Evolutionary conservation across 2,797 vertebrate genomes (phyloP).

Genomic region (Hafferia zeledoni): DNA sequence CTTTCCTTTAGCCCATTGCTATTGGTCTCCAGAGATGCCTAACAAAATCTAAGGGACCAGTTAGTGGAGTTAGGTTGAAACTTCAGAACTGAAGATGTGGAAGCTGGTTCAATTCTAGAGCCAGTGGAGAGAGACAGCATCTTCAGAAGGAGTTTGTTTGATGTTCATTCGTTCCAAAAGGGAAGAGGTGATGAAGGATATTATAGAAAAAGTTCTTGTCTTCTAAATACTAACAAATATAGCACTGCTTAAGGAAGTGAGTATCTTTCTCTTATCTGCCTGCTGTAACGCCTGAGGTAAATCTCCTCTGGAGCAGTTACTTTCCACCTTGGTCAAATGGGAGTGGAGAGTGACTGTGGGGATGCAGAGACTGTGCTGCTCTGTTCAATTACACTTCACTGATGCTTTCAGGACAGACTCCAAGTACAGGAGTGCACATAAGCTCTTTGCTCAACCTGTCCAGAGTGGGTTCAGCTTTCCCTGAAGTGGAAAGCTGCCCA

Average conservation of each 20-base stretch:
- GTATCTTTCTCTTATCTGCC: neutral
- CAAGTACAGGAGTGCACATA: neutral
- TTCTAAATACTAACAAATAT: neutral
- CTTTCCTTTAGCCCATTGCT: neutral
- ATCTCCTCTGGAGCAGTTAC: neutral
- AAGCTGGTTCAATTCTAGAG: neutral
- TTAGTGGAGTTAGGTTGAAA: neutral
- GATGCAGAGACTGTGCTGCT: neutral
- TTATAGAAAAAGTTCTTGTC: neutral
- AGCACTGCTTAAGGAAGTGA: neutral
- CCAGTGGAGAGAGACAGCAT: neutral
- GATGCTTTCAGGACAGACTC: neutral
- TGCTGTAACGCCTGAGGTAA: neutral
- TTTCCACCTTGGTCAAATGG: neutral
- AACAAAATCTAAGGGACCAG: neutral
- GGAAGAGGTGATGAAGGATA: neutral
- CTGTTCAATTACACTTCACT: neutral
- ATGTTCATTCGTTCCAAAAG: neutral
- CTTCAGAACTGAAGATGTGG: neutral
- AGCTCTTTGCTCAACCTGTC: neutral
- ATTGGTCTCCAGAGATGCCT: neutral
- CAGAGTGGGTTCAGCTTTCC: neutral
- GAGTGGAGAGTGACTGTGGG: neutral
- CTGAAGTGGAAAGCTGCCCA: neutral
- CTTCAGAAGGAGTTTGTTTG: neutral